Evolutionary conservation across 2,113 vertebrate species (phyloP).

Genomic region (Anolis sagrei): DNA sequence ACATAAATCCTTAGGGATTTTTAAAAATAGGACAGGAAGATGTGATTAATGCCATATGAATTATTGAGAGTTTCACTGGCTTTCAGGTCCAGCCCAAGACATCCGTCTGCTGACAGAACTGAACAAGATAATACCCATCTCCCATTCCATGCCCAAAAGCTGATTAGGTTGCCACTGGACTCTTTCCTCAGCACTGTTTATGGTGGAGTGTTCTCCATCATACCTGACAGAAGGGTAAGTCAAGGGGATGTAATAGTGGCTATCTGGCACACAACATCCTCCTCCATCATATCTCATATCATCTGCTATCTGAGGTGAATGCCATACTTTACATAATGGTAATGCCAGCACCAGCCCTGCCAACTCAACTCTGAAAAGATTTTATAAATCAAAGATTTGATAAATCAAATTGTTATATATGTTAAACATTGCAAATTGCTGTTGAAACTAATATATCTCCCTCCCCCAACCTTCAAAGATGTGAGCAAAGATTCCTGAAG

Average conservation of each 20-base stretch:
- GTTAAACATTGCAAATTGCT: not conserved
- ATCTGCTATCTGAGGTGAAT: too few species aligned
- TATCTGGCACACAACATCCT: too few species aligned
- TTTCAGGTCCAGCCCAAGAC: too few species aligned
- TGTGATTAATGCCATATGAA: not conserved
- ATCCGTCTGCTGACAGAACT: not conserved
- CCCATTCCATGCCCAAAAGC: not conserved
- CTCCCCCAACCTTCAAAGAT: not conserved
- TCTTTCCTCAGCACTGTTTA: not conserved
- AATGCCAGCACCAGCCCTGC: too few species aligned
- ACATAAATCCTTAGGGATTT: too few species aligned
- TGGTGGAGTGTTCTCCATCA: not conserved
- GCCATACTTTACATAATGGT: too few species aligned
- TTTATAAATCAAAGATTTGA: not conserved
- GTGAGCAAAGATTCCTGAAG: not conserved
- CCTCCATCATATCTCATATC: too few species aligned
- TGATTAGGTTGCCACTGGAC: not conserved
- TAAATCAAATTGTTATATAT: not conserved
- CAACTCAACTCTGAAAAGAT: not conserved
- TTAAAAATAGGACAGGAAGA: too few species aligned
- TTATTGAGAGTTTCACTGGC: not conserved
- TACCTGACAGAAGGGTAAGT: not conserved
- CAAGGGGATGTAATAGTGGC: too few species aligned
- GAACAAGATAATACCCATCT: not conserved
- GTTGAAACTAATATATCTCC: not conserved